Evolutionary conservation across 2,888 invertebrate genomes (phyloP), one percentile per base, ranked within the genome.

Genomic region (Ectemnius cavifrons): DNA sequence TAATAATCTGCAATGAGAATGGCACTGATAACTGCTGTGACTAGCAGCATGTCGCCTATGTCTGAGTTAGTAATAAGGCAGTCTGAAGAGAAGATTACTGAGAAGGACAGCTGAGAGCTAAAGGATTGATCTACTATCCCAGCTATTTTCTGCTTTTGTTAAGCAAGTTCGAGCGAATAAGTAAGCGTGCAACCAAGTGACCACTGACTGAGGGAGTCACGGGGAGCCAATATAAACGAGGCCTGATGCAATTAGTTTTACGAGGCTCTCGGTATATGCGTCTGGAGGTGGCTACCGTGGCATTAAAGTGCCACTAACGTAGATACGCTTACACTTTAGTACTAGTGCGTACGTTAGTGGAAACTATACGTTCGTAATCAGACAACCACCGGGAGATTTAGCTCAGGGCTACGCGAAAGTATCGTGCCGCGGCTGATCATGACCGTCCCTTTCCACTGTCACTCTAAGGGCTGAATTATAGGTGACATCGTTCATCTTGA

Each of bases 191-290:
- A 14, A 14, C 16, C 2, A 20, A 28, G 0, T 4, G 52, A 11
- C 18, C 16, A 28, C 37, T 49, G 16, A 64, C 79, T 73, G 74
- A 77, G 75, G 76, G 72, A 77, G 77, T 72, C 71, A 69, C 67
- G 65, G 79, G 80, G 61, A 68, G 81, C 78, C 73, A 81, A 85
- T 84, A 85, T 84, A 84, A 88, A 86, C 85, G 86, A 84, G 84
- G 81, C 87, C 87, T 87, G 87, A 86, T 88, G 88, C 89, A 89
- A 89, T 89, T 89, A 88, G 85, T 87, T 88, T 89, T 87, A 87
- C 84, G 87, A 86, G 85, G 77, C 76, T 79, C 79, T 80, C 79
- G 79, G 80, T 80, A 74, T 80, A 81, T 78, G 75, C 80, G 78
- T 79, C 71, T 76, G 73, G 73, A 78, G 78, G 69, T 73, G 76